Evolutionary conservation across 1,140 invertebrate species (phyloP).

Genomic region (Scaptomyza hsui): DNA sequence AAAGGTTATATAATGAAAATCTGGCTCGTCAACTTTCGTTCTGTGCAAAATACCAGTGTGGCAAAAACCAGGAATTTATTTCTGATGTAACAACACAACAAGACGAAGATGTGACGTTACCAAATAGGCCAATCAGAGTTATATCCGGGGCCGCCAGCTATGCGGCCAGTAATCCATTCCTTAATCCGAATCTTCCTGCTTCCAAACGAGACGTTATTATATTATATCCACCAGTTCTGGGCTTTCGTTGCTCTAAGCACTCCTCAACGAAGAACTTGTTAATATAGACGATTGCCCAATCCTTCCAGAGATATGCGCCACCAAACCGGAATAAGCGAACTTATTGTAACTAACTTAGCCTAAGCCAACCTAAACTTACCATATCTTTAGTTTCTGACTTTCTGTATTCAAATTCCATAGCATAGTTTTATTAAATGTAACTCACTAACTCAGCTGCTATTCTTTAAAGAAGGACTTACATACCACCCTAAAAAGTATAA

Average conservation of each 20-base stretch:
- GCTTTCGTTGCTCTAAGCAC: conserved; percentile 54
- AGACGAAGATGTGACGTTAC: background rate
- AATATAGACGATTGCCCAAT: conserved; percentile 9
- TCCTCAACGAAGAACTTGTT: conserved; percentile 21
- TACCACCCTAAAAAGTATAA: background rate
- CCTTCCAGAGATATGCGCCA: background rate
- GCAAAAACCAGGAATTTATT: background rate
- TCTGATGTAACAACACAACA: background rate
- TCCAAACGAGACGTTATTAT: conserved; percentile 42
- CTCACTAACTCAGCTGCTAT: conserved; percentile 41
- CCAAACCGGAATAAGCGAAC: background rate
- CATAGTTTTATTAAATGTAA: conserved; percentile 22
- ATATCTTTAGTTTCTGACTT: conserved; percentile 33
- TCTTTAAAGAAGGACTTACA: conserved; percentile 3
- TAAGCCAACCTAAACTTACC: conserved; percentile 20
- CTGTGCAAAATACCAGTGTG: background rate
- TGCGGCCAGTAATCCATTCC: conserved; percentile 22
- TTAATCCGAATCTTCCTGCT: conserved; percentile 5
- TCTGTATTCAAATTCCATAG: conserved; percentile 35
- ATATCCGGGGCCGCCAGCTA: background rate
- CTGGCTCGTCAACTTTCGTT: background rate
- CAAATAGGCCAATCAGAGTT: background rate
- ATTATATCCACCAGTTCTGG: conserved; percentile 42
- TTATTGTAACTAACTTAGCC: background rate
- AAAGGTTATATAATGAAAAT: background rate